Conservation (phyloP, 2,797 vertebrate species). For the Periophthalmus magnuspinnatus region DNA sequence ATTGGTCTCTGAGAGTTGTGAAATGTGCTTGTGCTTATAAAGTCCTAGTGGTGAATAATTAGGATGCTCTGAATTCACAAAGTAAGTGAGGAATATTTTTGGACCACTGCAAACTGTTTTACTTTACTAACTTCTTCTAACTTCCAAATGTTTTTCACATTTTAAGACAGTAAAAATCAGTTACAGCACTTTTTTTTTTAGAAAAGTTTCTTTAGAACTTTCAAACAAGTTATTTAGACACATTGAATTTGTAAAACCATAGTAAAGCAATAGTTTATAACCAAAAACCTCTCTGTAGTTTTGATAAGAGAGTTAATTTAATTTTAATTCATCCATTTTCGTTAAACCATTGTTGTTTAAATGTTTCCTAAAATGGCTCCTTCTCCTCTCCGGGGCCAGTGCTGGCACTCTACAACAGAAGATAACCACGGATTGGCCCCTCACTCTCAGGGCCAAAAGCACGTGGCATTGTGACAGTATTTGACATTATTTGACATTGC, state of each 20-base stretch:
- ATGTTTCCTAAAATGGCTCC: not conserved
- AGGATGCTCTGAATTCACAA: no score
- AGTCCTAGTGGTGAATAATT: no score
- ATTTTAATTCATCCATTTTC: not conserved
- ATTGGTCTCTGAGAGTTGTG: no score
- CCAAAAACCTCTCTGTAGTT: not conserved
- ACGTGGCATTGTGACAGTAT: conserved; percentile 63
- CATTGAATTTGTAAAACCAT: not conserved
- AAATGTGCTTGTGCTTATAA: no score
- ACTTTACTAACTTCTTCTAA: no score
- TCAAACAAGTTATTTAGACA: no score
- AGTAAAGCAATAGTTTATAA: not conserved
- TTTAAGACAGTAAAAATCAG: no score
- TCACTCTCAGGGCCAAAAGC: conserved; percentile 38
- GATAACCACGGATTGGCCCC: conserved; percentile 33
- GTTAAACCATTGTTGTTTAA: not conserved
- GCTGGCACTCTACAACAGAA: not conserved
- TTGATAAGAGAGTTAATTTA: not conserved
- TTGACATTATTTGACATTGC: conserved; percentile 67
- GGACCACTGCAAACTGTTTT: no score
- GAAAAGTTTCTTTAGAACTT: no score
- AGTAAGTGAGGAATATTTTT: no score
- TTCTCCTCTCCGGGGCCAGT: not conserved
- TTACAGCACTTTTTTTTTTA: no score
- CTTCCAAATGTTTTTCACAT: no score